Evolutionary conservation across 2,797 vertebrate genomes (phyloP).

Genomic region (Malacoraja senta): DNA sequence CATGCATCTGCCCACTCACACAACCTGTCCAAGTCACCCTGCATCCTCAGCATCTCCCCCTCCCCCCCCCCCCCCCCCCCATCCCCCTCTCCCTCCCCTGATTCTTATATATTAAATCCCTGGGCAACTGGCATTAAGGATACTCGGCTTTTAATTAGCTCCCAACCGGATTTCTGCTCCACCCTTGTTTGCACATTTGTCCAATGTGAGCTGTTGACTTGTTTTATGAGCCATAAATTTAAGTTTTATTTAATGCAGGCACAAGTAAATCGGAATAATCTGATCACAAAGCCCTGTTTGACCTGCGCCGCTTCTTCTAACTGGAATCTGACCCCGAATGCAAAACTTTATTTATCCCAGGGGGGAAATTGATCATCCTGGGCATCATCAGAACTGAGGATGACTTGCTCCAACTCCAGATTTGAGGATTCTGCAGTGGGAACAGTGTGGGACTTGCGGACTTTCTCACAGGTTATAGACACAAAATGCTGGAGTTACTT

Average conservation of each 20-base stretch:
- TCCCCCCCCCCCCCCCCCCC: not conserved
- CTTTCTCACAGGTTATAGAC: too few relatives aligned
- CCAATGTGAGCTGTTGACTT: not conserved
- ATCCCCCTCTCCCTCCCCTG: too few relatives aligned
- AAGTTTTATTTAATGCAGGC: not conserved
- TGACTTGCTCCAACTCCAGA: too few relatives aligned
- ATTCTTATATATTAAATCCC: not conserved
- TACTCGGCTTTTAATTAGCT: conserved; percentile 6
- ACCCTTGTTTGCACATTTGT: not conserved
- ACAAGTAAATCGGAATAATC: not conserved
- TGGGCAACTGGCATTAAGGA: conserved; percentile 23
- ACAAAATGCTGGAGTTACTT: too few relatives aligned
- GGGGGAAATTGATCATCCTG: not conserved
- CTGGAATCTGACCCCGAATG: too few relatives aligned
- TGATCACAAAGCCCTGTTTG: not conserved
- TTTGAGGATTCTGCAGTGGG: too few relatives aligned
- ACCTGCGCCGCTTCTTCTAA: not conserved
- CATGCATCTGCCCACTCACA: too few relatives aligned
- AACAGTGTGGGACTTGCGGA: too few relatives aligned
- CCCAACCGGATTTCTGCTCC: conserved; percentile 5
- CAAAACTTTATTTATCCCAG: too few relatives aligned
- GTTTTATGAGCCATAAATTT: not conserved
- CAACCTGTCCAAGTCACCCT: too few relatives aligned
- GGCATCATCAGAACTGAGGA: too few relatives aligned
- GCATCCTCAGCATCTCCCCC: too few relatives aligned